Evolutionary conservation across 2,888 invertebrate genomes (phyloP).

Genomic region (Amaurobius ferox): DNA sequence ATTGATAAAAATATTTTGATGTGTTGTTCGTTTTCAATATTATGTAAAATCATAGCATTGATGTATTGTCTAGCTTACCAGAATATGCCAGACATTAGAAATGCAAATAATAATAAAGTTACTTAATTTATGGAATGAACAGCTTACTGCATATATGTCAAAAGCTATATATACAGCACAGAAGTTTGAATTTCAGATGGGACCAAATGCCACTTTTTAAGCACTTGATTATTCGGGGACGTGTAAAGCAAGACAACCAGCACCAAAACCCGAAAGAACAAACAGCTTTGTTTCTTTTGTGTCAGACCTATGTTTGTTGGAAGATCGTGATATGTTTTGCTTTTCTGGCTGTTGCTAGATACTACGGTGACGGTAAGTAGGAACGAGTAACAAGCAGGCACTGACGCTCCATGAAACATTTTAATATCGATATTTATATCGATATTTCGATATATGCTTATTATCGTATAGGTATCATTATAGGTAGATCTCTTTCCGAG

Average conservation of each 20-base stretch:
- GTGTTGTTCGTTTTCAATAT: too few species aligned
- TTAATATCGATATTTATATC: too few species aligned
- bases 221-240: neutral
- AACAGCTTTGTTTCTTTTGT: constrained; percentile 48
- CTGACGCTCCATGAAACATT: constrained; percentile 2
- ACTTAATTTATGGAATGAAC: too few species aligned
- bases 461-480: too few species aligned
- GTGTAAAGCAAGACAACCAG: constrained; percentile 31
- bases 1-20: too few species aligned
- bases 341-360: constrained; percentile 70
- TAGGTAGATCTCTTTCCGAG: too few species aligned
- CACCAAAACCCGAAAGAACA: constrained; percentile 57
- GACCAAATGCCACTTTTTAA: neutral
- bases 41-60: too few species aligned
- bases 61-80: too few species aligned
- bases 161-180: constrained; percentile 15
- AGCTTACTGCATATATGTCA: too few species aligned
- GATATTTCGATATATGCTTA: too few species aligned
- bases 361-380: constrained; percentile 38
- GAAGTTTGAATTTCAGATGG: neutral
- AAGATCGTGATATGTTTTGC: constrained; percentile 71
- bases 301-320: constrained; percentile 57
- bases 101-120: too few species aligned
- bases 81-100: too few species aligned
- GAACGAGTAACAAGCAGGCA: neutral